A percentile compares a stretch with the other conserved stretches of the same genome.
Conservation (phyloP, 23 tunicate genomes). For the Phallusia fumigata region DNA sequence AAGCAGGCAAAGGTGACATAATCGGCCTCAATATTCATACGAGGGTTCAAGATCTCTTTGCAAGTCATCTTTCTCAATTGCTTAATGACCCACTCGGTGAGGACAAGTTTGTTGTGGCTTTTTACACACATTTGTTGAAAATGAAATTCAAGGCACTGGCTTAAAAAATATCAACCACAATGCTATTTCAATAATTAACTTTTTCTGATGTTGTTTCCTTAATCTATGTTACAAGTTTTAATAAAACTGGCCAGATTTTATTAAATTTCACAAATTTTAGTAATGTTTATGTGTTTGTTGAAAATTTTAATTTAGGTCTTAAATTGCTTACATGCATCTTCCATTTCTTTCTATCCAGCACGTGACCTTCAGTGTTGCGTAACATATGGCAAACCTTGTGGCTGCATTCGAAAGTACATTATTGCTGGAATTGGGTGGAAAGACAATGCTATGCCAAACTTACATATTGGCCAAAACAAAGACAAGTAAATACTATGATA, state of each 20-base stretch:
- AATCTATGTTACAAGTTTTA: no score
- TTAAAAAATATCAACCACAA: no score
- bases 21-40: slow-evolving; percentile 36
- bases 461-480: slow-evolving; percentile 58
- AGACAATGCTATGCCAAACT: slow-evolving; percentile 41
- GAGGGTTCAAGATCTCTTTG: slow-evolving; percentile 66
- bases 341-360: slow-evolving; percentile 17
- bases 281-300: no score
- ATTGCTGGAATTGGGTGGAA: slow-evolving; percentile 83
- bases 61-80: slow-evolving; percentile 30
- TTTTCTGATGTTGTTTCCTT: no score
- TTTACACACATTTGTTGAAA: no score
- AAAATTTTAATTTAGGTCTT: no score
- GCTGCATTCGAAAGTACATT: slow-evolving; percentile 83
- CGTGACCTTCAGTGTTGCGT: slow-evolving; percentile 81
- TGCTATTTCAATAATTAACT: no score
- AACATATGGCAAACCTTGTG: slow-evolving; percentile 90
- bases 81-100: slow-evolving; percentile 66
- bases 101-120: background rate
- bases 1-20: slow-evolving; percentile 45
- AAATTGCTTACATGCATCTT: no score
- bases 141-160: no score
- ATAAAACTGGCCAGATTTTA: no score
- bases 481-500: slow-evolving; percentile 53
- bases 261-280: no score